Conservation (phyloP, 2,113 vertebrate genomes). For the Psilopogon haemacephalus region DNA sequence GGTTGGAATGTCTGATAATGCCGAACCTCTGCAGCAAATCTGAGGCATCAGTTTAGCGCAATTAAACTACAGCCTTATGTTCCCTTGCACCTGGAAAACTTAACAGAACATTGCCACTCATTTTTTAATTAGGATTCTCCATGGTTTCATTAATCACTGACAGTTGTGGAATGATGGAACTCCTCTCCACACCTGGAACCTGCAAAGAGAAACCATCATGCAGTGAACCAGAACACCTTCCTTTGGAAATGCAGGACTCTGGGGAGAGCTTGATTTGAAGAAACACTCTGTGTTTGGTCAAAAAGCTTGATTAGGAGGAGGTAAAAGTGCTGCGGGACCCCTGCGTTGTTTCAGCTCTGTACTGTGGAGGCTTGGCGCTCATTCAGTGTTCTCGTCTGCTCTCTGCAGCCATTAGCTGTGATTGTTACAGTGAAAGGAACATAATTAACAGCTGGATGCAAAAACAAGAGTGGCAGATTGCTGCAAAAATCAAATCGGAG, state of each 20-base stretch:
- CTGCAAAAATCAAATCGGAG: slow-evolving; percentile 60
- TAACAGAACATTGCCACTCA: background rate
- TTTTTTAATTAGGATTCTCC: slow-evolving; percentile 18
- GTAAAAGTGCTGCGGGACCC: background rate
- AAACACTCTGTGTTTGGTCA: slow-evolving; percentile 32
- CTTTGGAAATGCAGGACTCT: slow-evolving; percentile 28
- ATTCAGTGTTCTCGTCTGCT: slow-evolving; percentile 57
- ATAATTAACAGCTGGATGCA: slow-evolving; percentile 75
- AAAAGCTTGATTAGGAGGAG: slow-evolving; percentile 40
- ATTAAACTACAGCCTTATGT: background rate
- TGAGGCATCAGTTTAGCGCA: background rate
- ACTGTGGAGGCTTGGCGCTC: slow-evolving; percentile 37
- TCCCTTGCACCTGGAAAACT: background rate
- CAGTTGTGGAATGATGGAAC: background rate
- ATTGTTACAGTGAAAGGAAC: slow-evolving; percentile 75
- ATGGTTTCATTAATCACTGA: slow-evolving; percentile 39
- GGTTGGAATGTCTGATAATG: background rate
- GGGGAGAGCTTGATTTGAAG: slow-evolving; percentile 52
- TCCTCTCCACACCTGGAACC: slow-evolving; percentile 24
- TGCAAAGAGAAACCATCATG: background rate
- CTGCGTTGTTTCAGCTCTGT: slow-evolving; percentile 47
- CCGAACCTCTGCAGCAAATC: background rate
- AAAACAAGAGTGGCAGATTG: slow-evolving; percentile 74
- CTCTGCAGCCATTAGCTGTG: slow-evolving; percentile 66
- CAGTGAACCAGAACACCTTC: slow-evolving; percentile 39